Conservation (phyloP, 2,888 invertebrate genomes). For the Drosophila engyochracea region DNA sequence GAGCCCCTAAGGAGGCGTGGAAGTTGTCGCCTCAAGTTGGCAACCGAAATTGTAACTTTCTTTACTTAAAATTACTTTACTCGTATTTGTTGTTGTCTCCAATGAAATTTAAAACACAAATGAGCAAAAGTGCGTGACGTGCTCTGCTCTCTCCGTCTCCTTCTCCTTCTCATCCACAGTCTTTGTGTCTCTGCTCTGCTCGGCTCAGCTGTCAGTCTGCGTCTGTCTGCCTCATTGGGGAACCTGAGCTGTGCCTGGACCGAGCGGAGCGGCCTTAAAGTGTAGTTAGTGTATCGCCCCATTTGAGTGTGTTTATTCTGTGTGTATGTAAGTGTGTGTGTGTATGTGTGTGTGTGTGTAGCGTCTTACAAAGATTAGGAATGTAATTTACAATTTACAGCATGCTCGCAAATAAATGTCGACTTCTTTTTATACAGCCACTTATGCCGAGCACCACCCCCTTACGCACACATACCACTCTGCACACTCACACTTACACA, state of each 20-base stretch:
- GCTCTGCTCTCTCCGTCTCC: conserved; percentile 14
- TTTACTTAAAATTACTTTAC: conserved; percentile 58
- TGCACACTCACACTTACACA: neutral
- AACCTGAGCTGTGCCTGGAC: conserved; percentile 41
- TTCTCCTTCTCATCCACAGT: conserved; percentile 4
- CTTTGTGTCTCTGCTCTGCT: neutral
- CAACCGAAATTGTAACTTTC: conserved; percentile 69
- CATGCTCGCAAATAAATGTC: conserved; percentile 80
- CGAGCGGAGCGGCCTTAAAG: conserved; percentile 49
- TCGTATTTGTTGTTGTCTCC: conserved; percentile 51
- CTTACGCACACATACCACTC: conserved; percentile 1
- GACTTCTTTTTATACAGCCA: conserved; percentile 77
- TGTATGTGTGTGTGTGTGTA: conserved; percentile 35
- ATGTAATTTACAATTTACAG: conserved; percentile 80
- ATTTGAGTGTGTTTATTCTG: conserved; percentile 16
- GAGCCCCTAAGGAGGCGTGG: conserved; percentile 51
- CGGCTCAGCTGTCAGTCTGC: conserved; percentile 15
- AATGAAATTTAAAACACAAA: conserved; percentile 79
- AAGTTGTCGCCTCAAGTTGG: conserved; percentile 52
- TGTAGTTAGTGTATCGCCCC: conserved; percentile 55
- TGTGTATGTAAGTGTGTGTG: conserved; percentile 3
- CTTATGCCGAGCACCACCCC: conserved; percentile 59
- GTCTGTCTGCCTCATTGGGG: conserved; percentile 55
- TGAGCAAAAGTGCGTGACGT: conserved; percentile 77
- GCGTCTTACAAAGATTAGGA: conserved; percentile 74